phyloP scores from a whole-genome alignment of 2,113 vertebrate genomes.

The Actenoides hombroni region DNA sequence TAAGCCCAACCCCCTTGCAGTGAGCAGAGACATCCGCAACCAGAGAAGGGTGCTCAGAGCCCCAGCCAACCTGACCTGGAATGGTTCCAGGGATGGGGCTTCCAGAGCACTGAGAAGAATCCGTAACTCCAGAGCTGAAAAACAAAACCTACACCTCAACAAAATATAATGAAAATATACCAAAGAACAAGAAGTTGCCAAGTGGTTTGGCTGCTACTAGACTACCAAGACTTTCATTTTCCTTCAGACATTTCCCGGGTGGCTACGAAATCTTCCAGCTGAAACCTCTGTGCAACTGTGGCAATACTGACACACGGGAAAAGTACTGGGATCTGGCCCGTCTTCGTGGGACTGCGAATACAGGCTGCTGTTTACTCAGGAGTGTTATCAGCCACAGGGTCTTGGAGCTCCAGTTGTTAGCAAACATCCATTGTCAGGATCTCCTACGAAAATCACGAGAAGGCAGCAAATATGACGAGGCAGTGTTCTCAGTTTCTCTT shows the following conservation, averaged over 20 bases:
- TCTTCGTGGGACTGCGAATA: conserved; percentile 48
- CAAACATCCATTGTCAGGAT: conserved; percentile 64
- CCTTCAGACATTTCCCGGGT: not conserved
- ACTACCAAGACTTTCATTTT: not conserved
- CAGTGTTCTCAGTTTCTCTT: conserved; percentile 62
- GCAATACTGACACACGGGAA: not conserved
- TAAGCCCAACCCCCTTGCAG: not conserved
- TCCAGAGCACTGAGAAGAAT: not conserved
- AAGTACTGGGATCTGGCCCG: not conserved
- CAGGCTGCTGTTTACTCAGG: conserved; percentile 45
- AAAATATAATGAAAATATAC: not conserved
- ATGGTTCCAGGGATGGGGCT: not conserved
- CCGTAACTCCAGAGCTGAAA: not conserved
- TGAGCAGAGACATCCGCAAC: not conserved
- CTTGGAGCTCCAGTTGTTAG: conserved; percentile 61
- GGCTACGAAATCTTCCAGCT: conserved; percentile 4
- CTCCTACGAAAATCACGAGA: conserved; percentile 43
- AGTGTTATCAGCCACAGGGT: conserved; percentile 31
- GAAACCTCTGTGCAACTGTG: not conserved
- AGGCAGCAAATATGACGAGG: conserved; percentile 59
- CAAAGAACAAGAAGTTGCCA: not conserved
- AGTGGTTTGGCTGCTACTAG: not conserved
- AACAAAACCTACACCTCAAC: not conserved
- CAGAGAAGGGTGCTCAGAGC: not conserved
- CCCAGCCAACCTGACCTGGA: not conserved